Evolutionary conservation across 2,797 vertebrate species (phyloP).

Genomic region (Anniella stebbinsi): DNA sequence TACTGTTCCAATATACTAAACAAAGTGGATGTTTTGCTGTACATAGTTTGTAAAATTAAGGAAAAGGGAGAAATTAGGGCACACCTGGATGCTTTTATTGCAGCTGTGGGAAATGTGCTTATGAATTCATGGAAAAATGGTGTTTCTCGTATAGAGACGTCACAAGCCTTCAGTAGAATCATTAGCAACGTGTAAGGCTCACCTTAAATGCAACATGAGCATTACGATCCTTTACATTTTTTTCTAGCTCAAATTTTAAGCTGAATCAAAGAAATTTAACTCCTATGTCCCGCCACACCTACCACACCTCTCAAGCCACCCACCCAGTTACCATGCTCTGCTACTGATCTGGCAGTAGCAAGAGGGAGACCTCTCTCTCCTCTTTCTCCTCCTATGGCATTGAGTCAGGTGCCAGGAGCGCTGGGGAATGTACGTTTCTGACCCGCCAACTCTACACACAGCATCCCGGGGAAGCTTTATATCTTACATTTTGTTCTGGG

Average conservation of each 20-base stretch:
- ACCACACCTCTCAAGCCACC: not conserved
- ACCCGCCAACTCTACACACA: not conserved
- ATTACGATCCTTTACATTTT: not conserved
- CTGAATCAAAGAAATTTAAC: not conserved
- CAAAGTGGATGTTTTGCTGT: not conserved
- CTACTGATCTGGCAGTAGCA: not conserved
- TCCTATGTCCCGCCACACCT: too few species aligned
- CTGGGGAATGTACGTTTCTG: not conserved
- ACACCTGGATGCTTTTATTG: not conserved
- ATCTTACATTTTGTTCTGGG: not conserved
- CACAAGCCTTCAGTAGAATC: not conserved
- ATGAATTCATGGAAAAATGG: not conserved
- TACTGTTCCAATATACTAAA: not conserved
- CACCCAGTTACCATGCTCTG: not conserved
- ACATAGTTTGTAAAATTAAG: not conserved
- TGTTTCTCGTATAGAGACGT: not conserved
- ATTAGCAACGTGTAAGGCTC: not conserved
- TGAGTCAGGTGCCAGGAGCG: not conserved
- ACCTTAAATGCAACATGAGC: not conserved
- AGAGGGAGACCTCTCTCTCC: not conserved
- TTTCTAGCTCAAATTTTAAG: not conserved
- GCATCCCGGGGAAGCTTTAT: not conserved
- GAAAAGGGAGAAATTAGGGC: not conserved
- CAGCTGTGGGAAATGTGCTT: not conserved
- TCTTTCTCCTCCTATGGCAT: not conserved